These are phyloP conservation scores for Bradypodion ventrale DNA, from an alignment of 2,797 vertebrate species.

Conservation along the genomic window DNA sequence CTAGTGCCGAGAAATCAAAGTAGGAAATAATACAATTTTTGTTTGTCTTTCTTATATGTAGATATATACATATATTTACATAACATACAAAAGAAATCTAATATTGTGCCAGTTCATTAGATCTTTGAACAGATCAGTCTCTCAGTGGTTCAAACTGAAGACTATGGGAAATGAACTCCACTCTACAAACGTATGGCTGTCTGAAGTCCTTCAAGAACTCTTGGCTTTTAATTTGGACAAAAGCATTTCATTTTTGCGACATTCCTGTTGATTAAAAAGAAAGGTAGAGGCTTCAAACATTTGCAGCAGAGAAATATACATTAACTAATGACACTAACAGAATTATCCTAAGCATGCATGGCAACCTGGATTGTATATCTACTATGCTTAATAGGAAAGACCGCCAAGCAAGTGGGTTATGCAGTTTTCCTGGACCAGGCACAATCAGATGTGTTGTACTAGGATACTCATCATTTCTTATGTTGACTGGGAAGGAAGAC, in stretches of 20 bases:
- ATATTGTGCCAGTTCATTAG: conserved; percentile 51
- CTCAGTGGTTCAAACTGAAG: conserved; percentile 50
- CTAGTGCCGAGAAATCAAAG: conserved; percentile 47
- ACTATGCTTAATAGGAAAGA: neutral
- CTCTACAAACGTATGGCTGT: conserved; percentile 43
- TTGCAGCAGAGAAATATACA: neutral
- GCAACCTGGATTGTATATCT: neutral
- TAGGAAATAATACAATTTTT: conserved; percentile 7
- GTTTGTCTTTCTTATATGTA: neutral
- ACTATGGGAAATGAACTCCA: conserved; percentile 46
- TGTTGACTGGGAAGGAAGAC: neutral
- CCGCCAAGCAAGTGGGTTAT: no score
- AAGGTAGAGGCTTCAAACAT: conserved; percentile 6
- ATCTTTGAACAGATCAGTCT: conserved; percentile 56
- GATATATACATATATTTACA: neutral
- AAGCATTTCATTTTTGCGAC: conserved; percentile 93
- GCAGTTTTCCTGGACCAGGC: no score
- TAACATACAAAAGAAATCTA: conserved; percentile 38
- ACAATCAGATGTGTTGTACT: no score
- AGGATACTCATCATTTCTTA: no score
- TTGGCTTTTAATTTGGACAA: conserved; percentile 88
- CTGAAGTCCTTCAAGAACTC: conserved; percentile 71
- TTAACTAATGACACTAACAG: neutral
- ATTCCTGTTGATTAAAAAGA: conserved; percentile 82
- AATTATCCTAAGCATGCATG: no score